Base-by-base conservation (phyloP, 2,113 vertebrate species). In the Antechinus stuartii region DNA sequence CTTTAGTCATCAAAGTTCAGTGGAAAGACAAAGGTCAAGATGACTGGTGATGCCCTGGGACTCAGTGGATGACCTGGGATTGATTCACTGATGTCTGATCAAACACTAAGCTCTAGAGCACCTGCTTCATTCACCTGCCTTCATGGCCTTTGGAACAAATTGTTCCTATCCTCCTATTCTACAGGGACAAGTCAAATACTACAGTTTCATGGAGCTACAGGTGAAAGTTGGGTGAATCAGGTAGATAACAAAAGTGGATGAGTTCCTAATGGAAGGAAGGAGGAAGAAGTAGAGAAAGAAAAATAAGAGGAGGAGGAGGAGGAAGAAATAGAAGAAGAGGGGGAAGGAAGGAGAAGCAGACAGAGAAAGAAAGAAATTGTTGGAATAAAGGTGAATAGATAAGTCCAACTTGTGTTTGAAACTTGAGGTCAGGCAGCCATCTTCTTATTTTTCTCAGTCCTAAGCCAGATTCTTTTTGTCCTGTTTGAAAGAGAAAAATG, bases 401-500 rank as follows among this genome's bases (percentile, higher is more conserved):
- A 26, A 0, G 0, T 2, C 8, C 14, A n/a, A 89, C 46, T 6
- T 35, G 47, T 24, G 26, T 91, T 42, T 19, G 91, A 96, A 91
- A 90, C 3, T 35, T 93, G 53, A 97, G 55, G 50, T 52, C 30
- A 68, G 35, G 49, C 30, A 54, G 12, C 0, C 14, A 47, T 89
- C 61, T 90, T 97, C 55, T 50, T 50, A 19, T 30, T 84, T 42
- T 23, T 12, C 0, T 5, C 55, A 84, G 16, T 91, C 94, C 89
- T 94, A 61, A 54, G 47, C 50, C 93, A 94, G 46, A 54, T 22
- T 94, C 92, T 35, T 46, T 14, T 27, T 94, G 92, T 95, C 91
- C 35, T 93, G 23, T 61, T 91, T 94, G 84, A 94, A 95, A 57
- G 55, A 46, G 42, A 94, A 96, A 22, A 94, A 68, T 50, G 9